Conservation (phyloP, 2,113 vertebrate genomes). For the Thermophis baileyi region DNA sequence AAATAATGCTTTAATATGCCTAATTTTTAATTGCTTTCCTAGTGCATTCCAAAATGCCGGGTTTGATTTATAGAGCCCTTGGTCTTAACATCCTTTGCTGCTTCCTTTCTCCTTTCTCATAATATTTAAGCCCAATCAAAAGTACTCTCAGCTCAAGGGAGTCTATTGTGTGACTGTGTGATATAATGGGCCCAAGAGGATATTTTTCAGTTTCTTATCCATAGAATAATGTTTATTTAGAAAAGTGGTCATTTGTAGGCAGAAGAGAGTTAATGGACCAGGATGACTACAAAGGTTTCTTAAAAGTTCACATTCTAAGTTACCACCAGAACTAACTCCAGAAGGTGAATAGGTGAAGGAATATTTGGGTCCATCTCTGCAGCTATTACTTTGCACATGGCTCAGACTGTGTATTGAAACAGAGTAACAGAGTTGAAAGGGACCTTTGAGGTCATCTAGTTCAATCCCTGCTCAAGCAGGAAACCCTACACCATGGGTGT, state of each 20-base stretch:
- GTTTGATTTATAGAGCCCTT: not conserved
- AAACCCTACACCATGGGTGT: not conserved
- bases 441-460: too few species aligned
- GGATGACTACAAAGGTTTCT: not conserved
- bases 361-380: not conserved
- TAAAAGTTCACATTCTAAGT: not conserved
- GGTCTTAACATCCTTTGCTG: not conserved
- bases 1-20: not conserved
- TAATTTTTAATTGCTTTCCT: not conserved
- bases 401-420: not conserved
- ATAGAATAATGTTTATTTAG: slow-evolving; percentile 3
- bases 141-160: not conserved
- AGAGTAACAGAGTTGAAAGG: too few species aligned
- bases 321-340: not conserved
- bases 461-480: not conserved
- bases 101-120: not conserved
- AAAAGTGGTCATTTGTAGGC: not conserved
- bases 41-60: not conserved
- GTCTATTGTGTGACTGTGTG: not conserved
- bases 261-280: not conserved
- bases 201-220: not conserved
- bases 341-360: not conserved
- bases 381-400: not conserved
- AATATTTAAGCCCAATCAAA: not conserved
- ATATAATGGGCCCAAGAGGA: not conserved